Percentiles rank a stretch among this genome's conserved stretches.
These are phyloP conservation scores for Plecturocebus donacophilus DNA, from an alignment of 2,113 vertebrate species.

Conservation along the genomic window DNA sequence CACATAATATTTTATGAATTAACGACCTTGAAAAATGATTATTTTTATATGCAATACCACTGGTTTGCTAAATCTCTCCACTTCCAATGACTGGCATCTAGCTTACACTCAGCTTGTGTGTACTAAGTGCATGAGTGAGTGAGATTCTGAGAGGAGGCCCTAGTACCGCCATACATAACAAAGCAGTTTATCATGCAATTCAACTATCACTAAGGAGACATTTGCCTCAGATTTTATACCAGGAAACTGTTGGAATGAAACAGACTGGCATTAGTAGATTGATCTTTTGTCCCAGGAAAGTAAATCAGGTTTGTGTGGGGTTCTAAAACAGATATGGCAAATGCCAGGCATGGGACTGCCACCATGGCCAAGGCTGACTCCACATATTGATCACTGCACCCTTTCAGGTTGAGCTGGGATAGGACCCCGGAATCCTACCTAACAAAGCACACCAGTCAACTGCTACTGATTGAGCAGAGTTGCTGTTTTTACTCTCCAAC, in stretches of 20 bases:
- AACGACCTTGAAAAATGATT: background rate
- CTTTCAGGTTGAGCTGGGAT: background rate
- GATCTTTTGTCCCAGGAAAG: background rate
- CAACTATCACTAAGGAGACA: background rate
- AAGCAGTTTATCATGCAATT: background rate
- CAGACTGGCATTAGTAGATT: background rate
- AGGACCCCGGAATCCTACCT: background rate
- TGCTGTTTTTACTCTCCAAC: background rate
- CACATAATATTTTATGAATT: conserved; percentile 27
- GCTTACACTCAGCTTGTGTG: background rate
- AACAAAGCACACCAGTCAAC: background rate
- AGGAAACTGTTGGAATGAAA: conserved; percentile 16
- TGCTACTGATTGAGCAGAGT: background rate
- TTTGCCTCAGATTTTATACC: conserved; percentile 1
- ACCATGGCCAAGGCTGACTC: background rate
- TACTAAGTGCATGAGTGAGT: background rate
- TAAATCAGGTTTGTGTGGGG: background rate
- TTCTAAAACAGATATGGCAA: background rate
- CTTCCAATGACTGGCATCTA: background rate
- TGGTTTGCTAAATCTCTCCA: background rate
- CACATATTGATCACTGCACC: background rate
- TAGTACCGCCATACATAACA: background rate
- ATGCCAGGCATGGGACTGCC: background rate
- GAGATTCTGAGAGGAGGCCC: background rate
- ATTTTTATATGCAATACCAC: background rate